Evolutionary conservation across 2,113 vertebrate genomes (phyloP), one percentile per base, ranked within the genome.

Genomic region (Galemys pyrenaicus): DNA sequence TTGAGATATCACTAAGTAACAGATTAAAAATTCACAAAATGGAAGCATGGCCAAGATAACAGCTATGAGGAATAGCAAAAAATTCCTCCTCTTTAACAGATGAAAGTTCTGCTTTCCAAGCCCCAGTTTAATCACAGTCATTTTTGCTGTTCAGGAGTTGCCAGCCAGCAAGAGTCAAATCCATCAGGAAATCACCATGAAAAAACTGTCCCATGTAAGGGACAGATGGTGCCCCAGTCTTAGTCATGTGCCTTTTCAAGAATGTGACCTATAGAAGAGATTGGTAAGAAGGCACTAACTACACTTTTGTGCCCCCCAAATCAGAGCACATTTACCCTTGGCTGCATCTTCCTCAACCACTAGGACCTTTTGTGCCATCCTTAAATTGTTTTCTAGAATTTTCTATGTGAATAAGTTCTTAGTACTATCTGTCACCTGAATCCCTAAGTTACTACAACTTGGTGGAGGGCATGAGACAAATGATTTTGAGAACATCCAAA

Each of bases 1-100:
- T 49, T n/a, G 98, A 92, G 98, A 95, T 96, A 99, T 99, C 73
- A 98, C 98, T 9, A 99, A 87, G 82, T 98, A 99, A 97, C 99
- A 99, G 95, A 99, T 98, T 84, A 99, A 97, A 97, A 99, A 99
- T 97, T 99, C 99, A 97, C 99, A 99, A 94, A 99, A 99, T 13
- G 99, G 51, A 81, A 99, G 97, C 24, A 98, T 97, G 0, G 98
- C 98, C 73, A 97, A 95, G 89, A 98, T 51, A 46, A 98, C 73
- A 11, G 97, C 97, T 16, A 96, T 74, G 56, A 99, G 93, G 54
- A 98, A 80, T 37, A 98, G 84, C 89, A 98, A 92, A n/a, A 13
- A 46, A 87, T 15, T 92, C 78, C 70, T 97, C 88, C 44, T 98
- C 89, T 94, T 97, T 79, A 94, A 64, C 17, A 5, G 91, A 64